These are phyloP conservation scores for Enhydra lutris DNA, from an alignment of 2,113 vertebrate species.

Conservation along the genomic window DNA sequence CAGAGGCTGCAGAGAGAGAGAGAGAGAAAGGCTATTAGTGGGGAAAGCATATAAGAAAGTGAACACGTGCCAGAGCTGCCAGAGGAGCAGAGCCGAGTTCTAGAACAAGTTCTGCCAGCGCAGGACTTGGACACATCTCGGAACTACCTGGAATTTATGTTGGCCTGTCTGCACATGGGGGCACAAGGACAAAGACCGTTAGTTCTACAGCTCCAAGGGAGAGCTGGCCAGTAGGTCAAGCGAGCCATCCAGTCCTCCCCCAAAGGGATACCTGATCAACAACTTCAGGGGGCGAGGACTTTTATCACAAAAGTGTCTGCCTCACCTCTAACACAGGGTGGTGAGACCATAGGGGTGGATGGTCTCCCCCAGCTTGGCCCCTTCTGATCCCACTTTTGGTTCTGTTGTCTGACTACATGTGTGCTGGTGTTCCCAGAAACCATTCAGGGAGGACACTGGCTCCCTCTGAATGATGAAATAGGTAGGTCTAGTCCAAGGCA, in stretches of 20 bases:
- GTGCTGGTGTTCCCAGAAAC: neutral
- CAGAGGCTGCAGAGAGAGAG: constrained; percentile 82
- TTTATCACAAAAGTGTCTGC: no score
- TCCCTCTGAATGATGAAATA: neutral
- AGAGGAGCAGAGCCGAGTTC: neutral
- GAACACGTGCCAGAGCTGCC: neutral
- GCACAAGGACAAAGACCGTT: no score
- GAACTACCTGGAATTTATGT: neutral
- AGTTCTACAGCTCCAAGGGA: neutral
- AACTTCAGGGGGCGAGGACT: neutral
- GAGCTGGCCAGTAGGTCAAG: neutral
- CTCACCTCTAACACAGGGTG: neutral
- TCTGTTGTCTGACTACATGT: neutral
- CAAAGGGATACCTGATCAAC: neutral
- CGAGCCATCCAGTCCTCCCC: neutral
- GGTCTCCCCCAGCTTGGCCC: neutral
- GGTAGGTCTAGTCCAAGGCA: neutral
- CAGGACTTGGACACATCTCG: neutral
- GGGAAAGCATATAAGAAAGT: neutral
- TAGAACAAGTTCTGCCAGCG: neutral
- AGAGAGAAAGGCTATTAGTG: neutral
- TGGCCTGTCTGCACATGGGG: neutral
- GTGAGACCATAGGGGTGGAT: rapidly evolving
- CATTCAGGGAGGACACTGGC: neutral
- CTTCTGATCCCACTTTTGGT: neutral